Conservation (phyloP, 2,113 vertebrate species). For the Regulus satrapa region DNA sequence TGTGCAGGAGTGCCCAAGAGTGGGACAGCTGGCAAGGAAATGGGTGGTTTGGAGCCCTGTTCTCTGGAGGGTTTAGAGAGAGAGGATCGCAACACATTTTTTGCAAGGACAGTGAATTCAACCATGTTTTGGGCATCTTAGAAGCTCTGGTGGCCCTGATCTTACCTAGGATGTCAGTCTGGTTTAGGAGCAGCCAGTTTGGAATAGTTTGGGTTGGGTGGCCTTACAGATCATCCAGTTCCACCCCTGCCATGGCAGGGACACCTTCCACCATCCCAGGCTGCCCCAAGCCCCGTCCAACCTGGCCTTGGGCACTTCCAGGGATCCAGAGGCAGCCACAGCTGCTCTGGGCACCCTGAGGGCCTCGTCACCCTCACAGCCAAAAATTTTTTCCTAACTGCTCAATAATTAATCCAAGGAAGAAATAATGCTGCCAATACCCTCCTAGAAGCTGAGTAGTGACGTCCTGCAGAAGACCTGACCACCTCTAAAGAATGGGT, state of each 20-base stretch:
- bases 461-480: not conserved
- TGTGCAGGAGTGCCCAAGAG: not conserved
- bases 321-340: not conserved
- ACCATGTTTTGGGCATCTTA: not conserved
- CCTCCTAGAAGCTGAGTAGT: not conserved
- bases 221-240: fast-evolving
- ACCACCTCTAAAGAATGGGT: not conserved
- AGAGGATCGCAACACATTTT: not conserved
- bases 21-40: not conserved
- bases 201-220: not conserved
- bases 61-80: not conserved
- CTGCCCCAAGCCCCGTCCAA: fast-evolving
- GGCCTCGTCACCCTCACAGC: fast-evolving
- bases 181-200: not conserved
- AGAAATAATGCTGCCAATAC: not conserved
- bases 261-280: not conserved
- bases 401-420: not conserved
- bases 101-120: fast-evolving
- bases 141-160: not conserved
- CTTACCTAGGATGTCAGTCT: not conserved
- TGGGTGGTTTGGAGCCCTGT: not conserved
- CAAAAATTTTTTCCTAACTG: not conserved
- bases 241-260: too few species aligned
- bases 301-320: not conserved
- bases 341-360: not conserved